A percentile compares a stretch with the other conserved stretches of the same genome.
phyloP scores from a whole-genome alignment of 2,888 invertebrate species.

The Eulithis testata region DNA sequence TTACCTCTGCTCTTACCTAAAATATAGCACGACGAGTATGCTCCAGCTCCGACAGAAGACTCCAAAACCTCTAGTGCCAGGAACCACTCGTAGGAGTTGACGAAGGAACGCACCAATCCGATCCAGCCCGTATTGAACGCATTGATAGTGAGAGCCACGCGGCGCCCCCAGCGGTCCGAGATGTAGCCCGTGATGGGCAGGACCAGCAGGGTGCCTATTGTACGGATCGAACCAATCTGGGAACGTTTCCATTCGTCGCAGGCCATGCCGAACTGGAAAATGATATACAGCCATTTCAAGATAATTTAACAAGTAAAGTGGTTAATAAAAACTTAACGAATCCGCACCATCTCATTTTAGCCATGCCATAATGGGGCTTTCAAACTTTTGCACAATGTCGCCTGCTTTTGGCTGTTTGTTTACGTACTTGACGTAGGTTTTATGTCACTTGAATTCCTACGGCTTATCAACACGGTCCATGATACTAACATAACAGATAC shows the following conservation, averaged over 20 bases:
- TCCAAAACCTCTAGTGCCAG: slow-evolving; percentile 89
- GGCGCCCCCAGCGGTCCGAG: slow-evolving; percentile 90
- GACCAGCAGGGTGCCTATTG: slow-evolving; percentile 88
- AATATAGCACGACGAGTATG: slow-evolving; percentile 90
- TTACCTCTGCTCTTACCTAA: slow-evolving; percentile 79
- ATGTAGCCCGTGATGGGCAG: slow-evolving; percentile 88
- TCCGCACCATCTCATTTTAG: no score
- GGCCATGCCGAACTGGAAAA: slow-evolving; percentile 84
- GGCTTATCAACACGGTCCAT: no score
- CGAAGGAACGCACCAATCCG: slow-evolving; percentile 88
- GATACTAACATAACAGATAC: no score
- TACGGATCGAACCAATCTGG: slow-evolving; percentile 89
- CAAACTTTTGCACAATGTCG: no score
- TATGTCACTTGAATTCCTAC: no score
- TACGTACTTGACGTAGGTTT: no score
- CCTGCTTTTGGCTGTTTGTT: no score
- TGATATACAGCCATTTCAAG: neutral
- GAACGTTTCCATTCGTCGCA: slow-evolving; percentile 90
- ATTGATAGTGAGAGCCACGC: slow-evolving; percentile 85
- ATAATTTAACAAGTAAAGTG: neutral
- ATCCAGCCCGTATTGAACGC: slow-evolving; percentile 86
- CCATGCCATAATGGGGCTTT: no score
- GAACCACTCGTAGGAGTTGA: slow-evolving; percentile 88
- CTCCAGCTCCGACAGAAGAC: slow-evolving; percentile 87
- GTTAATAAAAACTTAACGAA: no score